Evolutionary conservation across 2,888 invertebrate species (phyloP), one percentile per base, ranked within the genome.

Genomic region (Linnaemya vulpina): DNA sequence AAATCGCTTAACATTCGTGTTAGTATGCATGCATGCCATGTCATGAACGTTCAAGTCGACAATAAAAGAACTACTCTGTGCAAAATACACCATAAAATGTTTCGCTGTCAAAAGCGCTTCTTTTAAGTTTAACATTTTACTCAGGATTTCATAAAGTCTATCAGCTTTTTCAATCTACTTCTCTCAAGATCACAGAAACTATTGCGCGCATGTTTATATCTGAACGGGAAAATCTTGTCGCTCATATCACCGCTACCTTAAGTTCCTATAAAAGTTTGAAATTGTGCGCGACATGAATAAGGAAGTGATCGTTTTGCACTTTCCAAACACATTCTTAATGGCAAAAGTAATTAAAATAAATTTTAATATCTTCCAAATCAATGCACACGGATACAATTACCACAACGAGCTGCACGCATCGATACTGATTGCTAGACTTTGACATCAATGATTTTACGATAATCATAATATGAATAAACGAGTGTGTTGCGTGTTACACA

Each of bases 401-500:
- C n/a, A 13, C 65, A 40, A 55, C 10, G 8, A 49, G 46, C 35
- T 20, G 5, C n/a, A 30, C 30, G 20, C 22, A 68, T 40, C 40
- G 68, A 51, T 25, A 40, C 38, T 10, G 20, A 58, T 51, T 51
- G 38, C 35, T 38, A 58, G 58, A 38, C 38, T 67, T 67, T 15
- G 13, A 11, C 17, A 60, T 68, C 38, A 51, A 40, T 25, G 68
- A 49, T 38, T 51, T 60, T 35, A 60, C 22, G 58, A 22, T 51
- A 20, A 62, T 68, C 60, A 51, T 40, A 30, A 58, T n/a, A 25
- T 55, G 15, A 38, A 58, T 38, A 25, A 3, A 53, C 30, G 30
- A 30, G 30, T 30, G 30, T 40, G 76, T 77, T 68, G 77, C 77
- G 68, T 77, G 77, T 40, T 60, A 40, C 51, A 22, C 40, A 77